Evolutionary conservation across 2,797 vertebrate genomes (phyloP).

Genomic region (Falco peregrinus): DNA sequence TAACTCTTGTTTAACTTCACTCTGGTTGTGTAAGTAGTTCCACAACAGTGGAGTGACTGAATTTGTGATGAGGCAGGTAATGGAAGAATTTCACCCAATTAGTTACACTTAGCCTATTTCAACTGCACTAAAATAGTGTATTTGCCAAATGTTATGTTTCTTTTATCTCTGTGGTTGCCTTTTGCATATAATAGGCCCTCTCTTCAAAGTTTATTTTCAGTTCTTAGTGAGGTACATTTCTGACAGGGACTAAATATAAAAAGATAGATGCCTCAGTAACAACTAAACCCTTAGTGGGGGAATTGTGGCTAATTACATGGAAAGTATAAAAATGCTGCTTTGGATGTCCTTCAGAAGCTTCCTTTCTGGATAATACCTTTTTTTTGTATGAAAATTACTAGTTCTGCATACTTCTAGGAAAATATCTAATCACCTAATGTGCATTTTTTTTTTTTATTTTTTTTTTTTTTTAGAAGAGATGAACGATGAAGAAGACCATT

Average conservation of each 20-base stretch:
- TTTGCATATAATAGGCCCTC: neutral
- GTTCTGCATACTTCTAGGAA: neutral
- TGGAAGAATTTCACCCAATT: neutral
- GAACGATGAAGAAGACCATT: slow-evolving; percentile 79
- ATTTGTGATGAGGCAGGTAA: neutral
- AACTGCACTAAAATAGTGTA: neutral
- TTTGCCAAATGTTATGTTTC: neutral
- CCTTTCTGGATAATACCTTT: neutral
- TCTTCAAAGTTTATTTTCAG: neutral
- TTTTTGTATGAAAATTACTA: neutral
- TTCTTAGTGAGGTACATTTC: neutral
- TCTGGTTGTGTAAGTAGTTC: neutral
- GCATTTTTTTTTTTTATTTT: neutral
- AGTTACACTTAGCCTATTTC: neutral
- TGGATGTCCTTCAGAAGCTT: neutral
- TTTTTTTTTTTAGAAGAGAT: slow-evolving; percentile 74
- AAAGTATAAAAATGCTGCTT: neutral
- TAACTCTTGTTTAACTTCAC: neutral
- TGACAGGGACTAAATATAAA: neutral
- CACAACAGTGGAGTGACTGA: neutral
- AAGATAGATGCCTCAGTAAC: neutral
- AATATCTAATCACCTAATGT: neutral
- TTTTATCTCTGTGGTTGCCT: neutral
- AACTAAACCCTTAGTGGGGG: neutral
- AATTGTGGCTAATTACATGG: neutral